phyloP scores from a whole-genome alignment of 1,140 invertebrate genomes.

The Atta texana region DNA sequence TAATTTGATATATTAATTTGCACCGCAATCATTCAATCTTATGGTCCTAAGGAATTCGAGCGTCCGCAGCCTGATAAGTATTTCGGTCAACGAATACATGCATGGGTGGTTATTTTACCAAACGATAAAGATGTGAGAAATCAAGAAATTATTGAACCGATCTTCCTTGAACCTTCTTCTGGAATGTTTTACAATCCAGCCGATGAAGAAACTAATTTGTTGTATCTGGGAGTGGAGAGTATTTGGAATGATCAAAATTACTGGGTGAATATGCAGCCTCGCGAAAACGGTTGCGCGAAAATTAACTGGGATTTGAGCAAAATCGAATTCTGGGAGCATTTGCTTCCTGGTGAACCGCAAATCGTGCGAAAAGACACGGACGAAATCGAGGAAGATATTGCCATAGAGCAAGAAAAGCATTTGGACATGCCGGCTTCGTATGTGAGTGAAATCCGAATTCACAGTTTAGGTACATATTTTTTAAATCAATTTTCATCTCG shows the following conservation, averaged over 20 bases:
- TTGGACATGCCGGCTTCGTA: conserved; percentile 93
- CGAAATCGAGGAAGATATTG: conserved; percentile 78
- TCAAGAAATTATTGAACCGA: conserved; percentile 88
- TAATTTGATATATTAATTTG: neutral
- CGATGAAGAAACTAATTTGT: conserved; percentile 86
- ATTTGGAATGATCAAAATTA: conserved; percentile 96
- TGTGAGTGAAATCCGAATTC: conserved; percentile 90
- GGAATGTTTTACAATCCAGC: conserved; percentile 85
- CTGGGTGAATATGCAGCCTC: conserved; percentile 92
- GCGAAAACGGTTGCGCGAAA: conserved; percentile 82
- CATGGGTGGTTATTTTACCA: conserved; percentile 92
- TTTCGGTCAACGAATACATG: conserved; percentile 92
- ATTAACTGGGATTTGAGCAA: conserved; percentile 88
- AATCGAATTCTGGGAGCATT: conserved; percentile 89
- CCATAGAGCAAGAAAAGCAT: conserved; percentile 88
- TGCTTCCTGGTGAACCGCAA: conserved; percentile 89
- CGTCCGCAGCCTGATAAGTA: conserved; percentile 90
- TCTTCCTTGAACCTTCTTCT: conserved; percentile 94
- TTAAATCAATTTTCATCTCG: neutral
- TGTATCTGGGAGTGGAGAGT: conserved; percentile 93
- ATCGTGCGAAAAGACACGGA: conserved; percentile 79
- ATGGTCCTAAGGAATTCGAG: conserved; percentile 88
- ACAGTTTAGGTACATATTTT: conserved; percentile 87
- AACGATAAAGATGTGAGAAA: conserved; percentile 74
- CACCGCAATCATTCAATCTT: neutral